These are phyloP conservation scores for Megaptera novaeangliae DNA, from an alignment of 2,113 vertebrate species.

Conservation along the genomic window DNA sequence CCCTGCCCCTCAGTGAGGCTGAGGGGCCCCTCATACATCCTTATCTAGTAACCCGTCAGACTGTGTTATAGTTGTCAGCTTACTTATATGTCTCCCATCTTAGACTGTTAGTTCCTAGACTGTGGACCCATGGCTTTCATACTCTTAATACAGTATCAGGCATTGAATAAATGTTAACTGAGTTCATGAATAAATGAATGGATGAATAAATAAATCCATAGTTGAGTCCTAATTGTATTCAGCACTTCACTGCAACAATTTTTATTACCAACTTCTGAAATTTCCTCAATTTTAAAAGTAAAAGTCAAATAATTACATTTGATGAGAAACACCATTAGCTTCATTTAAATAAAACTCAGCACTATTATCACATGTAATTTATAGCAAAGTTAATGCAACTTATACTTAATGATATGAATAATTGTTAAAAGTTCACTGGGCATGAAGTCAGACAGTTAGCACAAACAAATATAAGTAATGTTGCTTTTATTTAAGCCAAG, in stretches of 20 bases:
- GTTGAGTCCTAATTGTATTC: not conserved
- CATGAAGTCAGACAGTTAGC: slow-evolving; percentile 34
- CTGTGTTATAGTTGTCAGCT: not conserved
- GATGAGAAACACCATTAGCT: slow-evolving; percentile 23
- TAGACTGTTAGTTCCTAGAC: not conserved
- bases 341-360: slow-evolving; percentile 34
- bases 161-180: not conserved
- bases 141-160: not conserved
- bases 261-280: not conserved
- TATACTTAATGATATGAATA: slow-evolving; percentile 45
- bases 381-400: slow-evolving; percentile 35
- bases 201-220: not conserved
- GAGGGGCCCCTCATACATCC: not conserved
- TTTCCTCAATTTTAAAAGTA: slow-evolving; percentile 18
- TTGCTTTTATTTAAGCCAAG: slow-evolving; percentile 30
- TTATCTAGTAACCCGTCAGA: not conserved
- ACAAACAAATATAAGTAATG: slow-evolving; percentile 1
- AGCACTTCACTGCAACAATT: not conserved
- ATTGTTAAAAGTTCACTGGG: slow-evolving; percentile 46
- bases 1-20: not conserved
- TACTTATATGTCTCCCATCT: not conserved
- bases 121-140: not conserved
- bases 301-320: slow-evolving; percentile 30
- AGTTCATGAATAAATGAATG: not conserved
- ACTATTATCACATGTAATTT: slow-evolving; percentile 37